These are phyloP conservation scores for Aromia moschata DNA, from an alignment of 2,888 invertebrate genomes.

Conservation along the genomic window DNA sequence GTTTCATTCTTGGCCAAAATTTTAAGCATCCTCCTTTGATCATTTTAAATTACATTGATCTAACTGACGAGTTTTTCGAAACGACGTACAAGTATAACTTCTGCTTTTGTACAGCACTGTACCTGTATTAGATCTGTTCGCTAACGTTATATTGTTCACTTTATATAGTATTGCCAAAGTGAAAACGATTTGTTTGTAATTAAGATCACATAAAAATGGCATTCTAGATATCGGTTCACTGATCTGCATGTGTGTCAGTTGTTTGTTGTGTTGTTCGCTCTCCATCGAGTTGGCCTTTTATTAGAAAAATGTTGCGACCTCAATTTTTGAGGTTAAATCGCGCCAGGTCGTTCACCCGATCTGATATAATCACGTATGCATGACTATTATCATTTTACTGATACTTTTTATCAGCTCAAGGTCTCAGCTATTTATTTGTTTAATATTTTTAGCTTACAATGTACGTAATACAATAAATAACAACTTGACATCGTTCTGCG, in stretches of 20 bases:
- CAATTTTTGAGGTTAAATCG: slow-evolving; percentile 76
- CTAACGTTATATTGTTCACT: slow-evolving; percentile 18
- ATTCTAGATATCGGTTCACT: slow-evolving; percentile 52
- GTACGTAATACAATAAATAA: slow-evolving; percentile 6
- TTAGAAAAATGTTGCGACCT: slow-evolving; percentile 68
- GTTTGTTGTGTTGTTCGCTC: slow-evolving; percentile 60
- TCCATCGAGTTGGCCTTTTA: slow-evolving; percentile 61
- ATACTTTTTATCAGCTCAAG: slow-evolving; percentile 54
- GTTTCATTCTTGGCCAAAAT: too few relatives aligned
- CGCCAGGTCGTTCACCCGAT: slow-evolving; percentile 44
- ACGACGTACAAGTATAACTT: too few relatives aligned
- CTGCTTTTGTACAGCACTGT: too few relatives aligned
- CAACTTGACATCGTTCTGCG: slow-evolving; percentile 8
- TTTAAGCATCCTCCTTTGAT: too few relatives aligned
- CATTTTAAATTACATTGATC: too few relatives aligned
- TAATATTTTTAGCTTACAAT: slow-evolving; percentile 17
- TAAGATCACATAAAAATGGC: slow-evolving; percentile 41
- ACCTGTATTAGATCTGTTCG: too few relatives aligned
- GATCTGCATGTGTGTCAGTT: slow-evolving; percentile 61
- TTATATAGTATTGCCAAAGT: slow-evolving; percentile 26
- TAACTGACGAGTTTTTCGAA: too few relatives aligned
- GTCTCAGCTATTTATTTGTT: slow-evolving; percentile 45
- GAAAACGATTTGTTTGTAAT: slow-evolving; percentile 38
- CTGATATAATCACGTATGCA: slow-evolving; percentile 50
- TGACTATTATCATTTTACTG: slow-evolving; percentile 40